These are phyloP conservation scores for Sipha flava DNA, from an alignment of 1,140 invertebrate genomes.

Conservation along the genomic window DNA sequence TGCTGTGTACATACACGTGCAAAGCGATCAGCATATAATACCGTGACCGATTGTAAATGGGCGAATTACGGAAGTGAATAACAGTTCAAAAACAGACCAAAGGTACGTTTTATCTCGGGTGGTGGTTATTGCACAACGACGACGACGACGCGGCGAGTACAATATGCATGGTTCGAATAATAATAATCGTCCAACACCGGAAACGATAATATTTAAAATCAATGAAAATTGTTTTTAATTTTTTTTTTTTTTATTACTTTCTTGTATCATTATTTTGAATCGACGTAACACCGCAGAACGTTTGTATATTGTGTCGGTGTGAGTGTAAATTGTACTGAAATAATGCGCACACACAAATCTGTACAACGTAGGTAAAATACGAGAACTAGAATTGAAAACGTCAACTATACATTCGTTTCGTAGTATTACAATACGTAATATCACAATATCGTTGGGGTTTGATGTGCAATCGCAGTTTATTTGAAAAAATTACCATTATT, in stretches of 20 bases:
- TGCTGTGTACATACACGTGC: not conserved
- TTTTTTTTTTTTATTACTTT: not conserved
- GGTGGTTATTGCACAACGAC: not conserved
- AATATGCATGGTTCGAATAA: not conserved
- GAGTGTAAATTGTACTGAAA: too few relatives aligned
- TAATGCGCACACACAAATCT: too few relatives aligned
- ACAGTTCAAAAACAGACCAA: not conserved
- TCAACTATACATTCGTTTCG: too few relatives aligned
- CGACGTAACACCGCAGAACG: not conserved
- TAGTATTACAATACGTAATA: too few relatives aligned
- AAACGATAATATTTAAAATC: not conserved
- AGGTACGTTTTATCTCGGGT: not conserved
- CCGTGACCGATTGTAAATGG: slow-evolving; percentile 19
- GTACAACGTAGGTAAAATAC: too few relatives aligned
- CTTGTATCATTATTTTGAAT: too few relatives aligned
- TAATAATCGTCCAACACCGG: too few relatives aligned
- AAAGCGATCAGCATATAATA: slow-evolving; percentile 10
- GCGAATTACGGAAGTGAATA: not conserved
- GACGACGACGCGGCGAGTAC: not conserved
- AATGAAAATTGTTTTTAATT: not conserved
- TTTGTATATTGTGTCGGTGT: too few relatives aligned
- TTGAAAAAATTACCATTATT: too few relatives aligned
- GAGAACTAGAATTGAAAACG: too few relatives aligned
- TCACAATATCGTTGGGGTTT: too few relatives aligned
- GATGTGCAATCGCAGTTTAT: too few relatives aligned